A percentile compares a stretch with the other conserved stretches of the same genome.
Conservation (phyloP, 2,113 vertebrate genomes). For the Anhinga rufa region DNA sequence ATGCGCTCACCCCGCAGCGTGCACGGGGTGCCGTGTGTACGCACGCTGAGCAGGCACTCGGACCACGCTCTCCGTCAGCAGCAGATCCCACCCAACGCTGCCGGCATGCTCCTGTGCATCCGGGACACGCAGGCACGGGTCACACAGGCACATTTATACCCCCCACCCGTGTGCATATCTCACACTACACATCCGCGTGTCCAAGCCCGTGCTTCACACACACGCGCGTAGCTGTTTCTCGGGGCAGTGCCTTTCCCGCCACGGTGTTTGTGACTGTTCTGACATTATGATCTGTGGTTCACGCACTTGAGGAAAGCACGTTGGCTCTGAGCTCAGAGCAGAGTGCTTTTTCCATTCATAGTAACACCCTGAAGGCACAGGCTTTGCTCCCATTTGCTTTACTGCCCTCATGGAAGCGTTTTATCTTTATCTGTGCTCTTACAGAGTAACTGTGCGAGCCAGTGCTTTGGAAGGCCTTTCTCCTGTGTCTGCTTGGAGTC, state of each 20-base stretch:
- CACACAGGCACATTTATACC: neutral
- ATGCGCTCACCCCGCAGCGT: neutral
- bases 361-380: neutral
- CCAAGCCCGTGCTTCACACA: neutral
- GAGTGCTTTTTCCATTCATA: neutral
- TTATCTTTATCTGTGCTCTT: neutral
- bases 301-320: neutral
- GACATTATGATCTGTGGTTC: neutral
- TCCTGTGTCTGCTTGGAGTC: neutral
- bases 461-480: neutral
- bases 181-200: neutral
- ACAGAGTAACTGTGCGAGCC: neutral
- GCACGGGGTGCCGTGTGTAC: accelerated
- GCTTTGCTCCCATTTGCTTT: neutral
- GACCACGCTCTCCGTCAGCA: accelerated
- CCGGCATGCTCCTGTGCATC: accelerated
- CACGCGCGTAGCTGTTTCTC: accelerated
- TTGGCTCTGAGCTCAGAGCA: neutral
- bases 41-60: accelerated
- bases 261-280: neutral
- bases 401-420: neutral
- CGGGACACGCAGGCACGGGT: neutral
- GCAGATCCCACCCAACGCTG: neutral
- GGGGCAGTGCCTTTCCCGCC: neutral
- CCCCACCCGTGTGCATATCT: accelerated